Evolutionary conservation across 2,113 vertebrate species (phyloP), one percentile per base, ranked within the genome.

Genomic region (Tragelaphus scriptus): DNA sequence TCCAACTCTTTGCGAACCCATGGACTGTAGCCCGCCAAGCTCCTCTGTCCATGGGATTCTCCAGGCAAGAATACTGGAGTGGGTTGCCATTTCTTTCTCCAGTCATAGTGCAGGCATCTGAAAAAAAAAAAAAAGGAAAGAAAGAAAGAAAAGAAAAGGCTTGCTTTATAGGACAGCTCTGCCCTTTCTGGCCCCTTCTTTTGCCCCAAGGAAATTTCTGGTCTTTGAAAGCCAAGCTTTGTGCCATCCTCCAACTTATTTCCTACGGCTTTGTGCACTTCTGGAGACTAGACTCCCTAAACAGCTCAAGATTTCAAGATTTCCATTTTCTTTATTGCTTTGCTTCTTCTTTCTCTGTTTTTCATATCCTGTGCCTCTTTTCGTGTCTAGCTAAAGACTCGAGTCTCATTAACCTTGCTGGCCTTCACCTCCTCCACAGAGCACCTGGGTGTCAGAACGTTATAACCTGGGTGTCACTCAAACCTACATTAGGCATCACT

Each of bases 321-420:
- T 97, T 97, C 68, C 94, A 79, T 90, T 94, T 95, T 80, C 81
- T 95, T 94, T 97, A 96, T 94, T 94, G 77, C 94, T 97, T 96
- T 71, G 58, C 85, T 55, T 91, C 59, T 91, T 79, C n/a, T 44
- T 59, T 71, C 92, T 91, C 88, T 40, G 44, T 17, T 65, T 95
- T 79, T 97, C 94, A 86, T 93, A 95, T 82, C 89, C 71, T 56
- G 47, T 47, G 63, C 58, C 58, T 85, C 53, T 81, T 65, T 71
- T 47, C 5, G 0, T 51, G 40, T 58, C 44, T 7, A 25, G 23
- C 84, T 81, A 75, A 85, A 92, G 79, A 90, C 51, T 80, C 36
- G 36, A 75, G 51, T 82, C 86, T 97, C 88, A 95, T 97, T 88
- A 89, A 90, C 58, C 36, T 32, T 28, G 21, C 88, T 84, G 79